Evolutionary conservation across 1,140 invertebrate species (phyloP), one percentile per base, ranked within the genome.

Genomic region (Ctenoplectra terminalis): DNA sequence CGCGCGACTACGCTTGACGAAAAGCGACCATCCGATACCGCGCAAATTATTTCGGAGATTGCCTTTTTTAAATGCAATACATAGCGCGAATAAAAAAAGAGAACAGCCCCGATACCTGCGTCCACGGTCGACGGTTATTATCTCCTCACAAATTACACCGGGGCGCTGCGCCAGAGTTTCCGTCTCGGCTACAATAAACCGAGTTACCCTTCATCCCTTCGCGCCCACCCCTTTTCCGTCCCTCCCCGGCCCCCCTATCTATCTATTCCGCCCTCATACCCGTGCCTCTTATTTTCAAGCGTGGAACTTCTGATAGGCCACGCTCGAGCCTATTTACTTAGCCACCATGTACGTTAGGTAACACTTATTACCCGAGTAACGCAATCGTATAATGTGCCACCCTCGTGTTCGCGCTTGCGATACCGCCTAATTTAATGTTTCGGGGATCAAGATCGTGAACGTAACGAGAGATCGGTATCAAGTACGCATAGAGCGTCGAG

Each of bases 321-420:
- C 43, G 60, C 74, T 63, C 70, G 69, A 81, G 61, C 83, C 83
- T 81, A 85, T 87, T 82, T 87, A 83, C 83, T 61, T 70, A 67
- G 72, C 74, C 79, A 76, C 80, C 70, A 29, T 82, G 63, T 79
- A 82, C 83, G 83, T 85, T 84, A 87, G 79, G 52, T 83, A 87
- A 87, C 83, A 83, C 86, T 87, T 83, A 87, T 86, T 88, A 89
- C 69, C 84, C 61, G 71, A 86, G 85, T 88, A 90, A 90, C 81
- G 81, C 82, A 87, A 84, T 89, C 85, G 85, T 86, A 83, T 88
- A 89, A 83, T 81, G 69, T 7, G 7, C 56, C 61, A 29, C 70
- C 71, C 76, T 80, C 82, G 85, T 82, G 71, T 77, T 85, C 71
- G 54, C 80, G 23, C 75, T 70, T 48, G 50, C 46, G 86, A 83